phyloP scores from a whole-genome alignment of 2,888 invertebrate genomes.

The Sturmia bella region DNA sequence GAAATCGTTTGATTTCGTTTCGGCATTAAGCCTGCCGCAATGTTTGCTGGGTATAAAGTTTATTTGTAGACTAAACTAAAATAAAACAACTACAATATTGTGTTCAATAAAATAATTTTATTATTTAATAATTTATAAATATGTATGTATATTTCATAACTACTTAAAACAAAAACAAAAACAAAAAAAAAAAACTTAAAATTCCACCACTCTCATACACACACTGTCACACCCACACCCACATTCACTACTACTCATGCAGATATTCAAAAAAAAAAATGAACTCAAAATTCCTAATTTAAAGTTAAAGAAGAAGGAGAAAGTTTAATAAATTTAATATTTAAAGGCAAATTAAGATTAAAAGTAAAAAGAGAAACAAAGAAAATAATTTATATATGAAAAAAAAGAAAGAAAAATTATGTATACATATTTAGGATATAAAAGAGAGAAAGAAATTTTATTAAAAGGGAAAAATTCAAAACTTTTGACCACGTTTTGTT shows the following conservation, averaged over 20 bases:
- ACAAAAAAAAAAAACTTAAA: slow-evolving; percentile 19
- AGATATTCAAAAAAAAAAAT: slow-evolving; percentile 66
- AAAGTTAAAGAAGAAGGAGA: slow-evolving; percentile 31
- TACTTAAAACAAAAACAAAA: slow-evolving; percentile 2
- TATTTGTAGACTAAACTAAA: slow-evolving; percentile 1
- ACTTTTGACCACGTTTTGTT: slow-evolving; percentile 73
- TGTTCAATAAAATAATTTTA: slow-evolving; percentile 60
- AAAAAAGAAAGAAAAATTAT: no score
- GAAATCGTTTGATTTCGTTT: no score
- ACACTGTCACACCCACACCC: not conserved
- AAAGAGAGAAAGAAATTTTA: slow-evolving; percentile 66
- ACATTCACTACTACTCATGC: slow-evolving; percentile 31
- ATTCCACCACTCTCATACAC: not conserved
- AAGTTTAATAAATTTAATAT: slow-evolving; percentile 40
- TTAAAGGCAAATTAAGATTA: slow-evolving; percentile 51
- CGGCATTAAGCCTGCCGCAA: no score
- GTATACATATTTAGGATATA: slow-evolving; percentile 69
- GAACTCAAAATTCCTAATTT: slow-evolving; percentile 77
- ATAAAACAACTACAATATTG: slow-evolving; percentile 34
- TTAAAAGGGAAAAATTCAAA: slow-evolving; percentile 53
- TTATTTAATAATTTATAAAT: slow-evolving; percentile 8
- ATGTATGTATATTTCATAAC: slow-evolving; percentile 18
- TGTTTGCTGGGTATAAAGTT: no score
- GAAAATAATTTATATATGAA: slow-evolving; percentile 37
- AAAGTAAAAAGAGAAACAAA: slow-evolving; percentile 64